Conservation (phyloP, 2,888 invertebrate genomes). For the Nomada ruficornis region DNA sequence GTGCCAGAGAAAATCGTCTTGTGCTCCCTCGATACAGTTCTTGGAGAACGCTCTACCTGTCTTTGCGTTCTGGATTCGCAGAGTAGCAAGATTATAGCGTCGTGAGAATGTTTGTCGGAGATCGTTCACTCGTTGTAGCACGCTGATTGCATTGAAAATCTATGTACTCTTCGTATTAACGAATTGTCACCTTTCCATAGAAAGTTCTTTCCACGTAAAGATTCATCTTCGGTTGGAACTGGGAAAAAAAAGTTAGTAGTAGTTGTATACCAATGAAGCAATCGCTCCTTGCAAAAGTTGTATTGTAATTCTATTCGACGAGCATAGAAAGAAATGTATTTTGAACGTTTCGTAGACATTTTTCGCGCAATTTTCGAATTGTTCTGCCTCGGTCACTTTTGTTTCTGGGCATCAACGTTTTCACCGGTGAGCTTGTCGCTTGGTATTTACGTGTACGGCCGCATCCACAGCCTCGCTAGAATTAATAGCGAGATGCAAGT, state of each 20-base stretch:
- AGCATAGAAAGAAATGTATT: background rate
- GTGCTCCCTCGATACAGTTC: background rate
- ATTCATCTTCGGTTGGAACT: background rate
- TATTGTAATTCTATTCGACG: background rate
- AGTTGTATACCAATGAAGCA: background rate
- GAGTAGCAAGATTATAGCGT: background rate
- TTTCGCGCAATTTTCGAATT: constrained; percentile 44
- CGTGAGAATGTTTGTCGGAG: background rate
- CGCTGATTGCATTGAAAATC: background rate
- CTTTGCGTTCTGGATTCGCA: background rate
- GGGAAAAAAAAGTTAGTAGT: background rate
- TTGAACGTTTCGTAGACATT: background rate
- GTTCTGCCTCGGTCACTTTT: constrained; percentile 47
- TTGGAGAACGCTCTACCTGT: background rate
- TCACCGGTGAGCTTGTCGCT: constrained; percentile 39
- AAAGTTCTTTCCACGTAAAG: background rate
- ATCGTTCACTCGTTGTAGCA: background rate
- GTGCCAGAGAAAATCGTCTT: constrained; percentile 19
- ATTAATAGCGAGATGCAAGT: constrained; percentile 67
- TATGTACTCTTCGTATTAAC: background rate
- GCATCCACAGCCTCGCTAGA: constrained; percentile 49
- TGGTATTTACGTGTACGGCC: constrained; percentile 65
- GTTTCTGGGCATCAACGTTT: constrained; percentile 48
- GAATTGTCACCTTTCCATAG: background rate
- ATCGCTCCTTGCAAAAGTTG: background rate